Evolutionary conservation across 1,140 invertebrate genomes (phyloP).

Genomic region (Protaetia brevitarsis): DNA sequence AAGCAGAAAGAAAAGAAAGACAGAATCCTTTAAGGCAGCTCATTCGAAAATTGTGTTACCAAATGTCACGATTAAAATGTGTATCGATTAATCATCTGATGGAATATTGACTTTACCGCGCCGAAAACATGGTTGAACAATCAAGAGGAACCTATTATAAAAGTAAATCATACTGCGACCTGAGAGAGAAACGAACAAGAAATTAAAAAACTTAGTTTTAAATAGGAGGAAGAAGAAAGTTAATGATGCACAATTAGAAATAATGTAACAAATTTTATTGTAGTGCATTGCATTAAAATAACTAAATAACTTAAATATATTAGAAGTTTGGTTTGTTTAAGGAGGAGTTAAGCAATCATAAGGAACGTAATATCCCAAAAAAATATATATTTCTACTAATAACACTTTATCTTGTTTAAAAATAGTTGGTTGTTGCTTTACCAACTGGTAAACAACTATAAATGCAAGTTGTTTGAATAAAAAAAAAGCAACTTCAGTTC

Average conservation of each 20-base stretch:
- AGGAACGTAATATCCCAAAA: no score
- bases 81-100: conserved; percentile 60
- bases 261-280: not conserved
- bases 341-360: no score
- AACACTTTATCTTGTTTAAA: no score
- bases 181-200: conserved; percentile 27
- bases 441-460: no score
- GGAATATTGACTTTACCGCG: conserved; percentile 61
- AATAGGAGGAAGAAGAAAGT: not conserved
- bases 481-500: no score
- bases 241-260: not conserved
- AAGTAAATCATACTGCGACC: conserved; percentile 45
- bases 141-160: conserved; percentile 47
- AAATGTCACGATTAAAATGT: conserved; percentile 58
- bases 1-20: conserved; percentile 61
- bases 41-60: conserved; percentile 61
- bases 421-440: no score
- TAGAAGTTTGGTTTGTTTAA: no score
- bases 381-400: no score
- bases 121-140: conserved; percentile 49
- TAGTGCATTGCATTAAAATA: no score
- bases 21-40: conserved; percentile 63
- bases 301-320: no score
- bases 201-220: conserved; percentile 21
- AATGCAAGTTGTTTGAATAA: no score